A percentile compares a stretch with the other conserved stretches of the same genome.
These are phyloP conservation scores for Muraenolepis orangiensis DNA, from an alignment of 2,797 vertebrate genomes.

Conservation along the genomic window DNA sequence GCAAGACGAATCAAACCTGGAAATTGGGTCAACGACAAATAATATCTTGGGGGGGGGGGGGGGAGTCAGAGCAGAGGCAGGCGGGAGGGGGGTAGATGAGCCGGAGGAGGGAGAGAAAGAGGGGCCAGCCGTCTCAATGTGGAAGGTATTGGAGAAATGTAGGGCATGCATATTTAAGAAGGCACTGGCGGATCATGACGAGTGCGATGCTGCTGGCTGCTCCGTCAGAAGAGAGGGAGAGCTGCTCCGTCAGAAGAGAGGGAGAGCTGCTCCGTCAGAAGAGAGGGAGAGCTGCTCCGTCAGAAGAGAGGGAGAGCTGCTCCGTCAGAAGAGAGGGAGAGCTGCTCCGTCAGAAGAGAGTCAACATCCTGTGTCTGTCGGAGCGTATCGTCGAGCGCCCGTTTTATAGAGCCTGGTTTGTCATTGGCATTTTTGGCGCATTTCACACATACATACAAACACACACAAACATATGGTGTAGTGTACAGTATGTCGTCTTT, in stretches of 20 bases:
- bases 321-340: conserved; percentile 53
- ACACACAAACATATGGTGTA: neutral
- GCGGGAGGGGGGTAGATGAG: conserved; percentile 35
- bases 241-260: conserved; percentile 55
- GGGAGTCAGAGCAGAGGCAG: conserved; percentile 2
- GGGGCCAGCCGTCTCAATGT: conserved; percentile 65
- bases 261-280: conserved; percentile 54
- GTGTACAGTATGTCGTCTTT: no score
- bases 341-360: no score
- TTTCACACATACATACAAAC: neutral
- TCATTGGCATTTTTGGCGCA: conserved; percentile 21
- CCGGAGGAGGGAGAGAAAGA: conserved; percentile 46
- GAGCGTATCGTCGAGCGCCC: conserved; percentile 31
- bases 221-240: conserved; percentile 40
- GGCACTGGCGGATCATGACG: conserved; percentile 55
- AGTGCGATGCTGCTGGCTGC: conserved; percentile 51
- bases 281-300: conserved; percentile 49
- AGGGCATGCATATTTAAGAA: conserved; percentile 79
- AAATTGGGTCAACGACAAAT: conserved; percentile 78
- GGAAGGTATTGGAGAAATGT: conserved; percentile 69
- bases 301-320: conserved; percentile 39
- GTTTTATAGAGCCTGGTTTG: conserved; percentile 28
- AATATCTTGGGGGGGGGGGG: conserved; percentile 49
- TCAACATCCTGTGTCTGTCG: conserved; percentile 41
- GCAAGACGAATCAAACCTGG: conserved; percentile 66